Evolutionary conservation across 2,888 invertebrate species (phyloP).

Genomic region (Emmelina monodactyla): DNA sequence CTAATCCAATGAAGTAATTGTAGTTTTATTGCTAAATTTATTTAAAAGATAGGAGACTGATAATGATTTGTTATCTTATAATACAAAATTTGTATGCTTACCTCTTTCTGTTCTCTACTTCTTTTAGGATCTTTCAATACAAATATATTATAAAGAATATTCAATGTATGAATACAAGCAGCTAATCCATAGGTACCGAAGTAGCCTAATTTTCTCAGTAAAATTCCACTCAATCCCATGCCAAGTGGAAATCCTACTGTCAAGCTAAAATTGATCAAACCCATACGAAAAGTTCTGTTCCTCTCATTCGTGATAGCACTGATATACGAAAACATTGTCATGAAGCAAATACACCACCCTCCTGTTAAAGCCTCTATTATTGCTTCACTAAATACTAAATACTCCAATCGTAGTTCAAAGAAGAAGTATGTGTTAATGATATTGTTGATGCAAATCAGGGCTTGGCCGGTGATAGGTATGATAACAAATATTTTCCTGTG

Average conservation of each 20-base stretch:
- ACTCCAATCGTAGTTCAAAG: constrained; percentile 75
- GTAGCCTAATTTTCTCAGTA: constrained; percentile 74
- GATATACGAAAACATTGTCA: constrained; percentile 84
- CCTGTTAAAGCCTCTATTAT: constrained; percentile 78
- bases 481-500: constrained; percentile 77
- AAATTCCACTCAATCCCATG: constrained; percentile 80
- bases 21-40: no score
- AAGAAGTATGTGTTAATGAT: constrained; percentile 79
- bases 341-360: constrained; percentile 82
- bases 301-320: constrained; percentile 80
- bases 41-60: no score
- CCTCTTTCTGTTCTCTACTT: constrained; percentile 34
- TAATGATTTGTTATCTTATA: no score
- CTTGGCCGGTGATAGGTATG: constrained; percentile 74
- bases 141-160: constrained; percentile 72
- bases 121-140: constrained; percentile 69
- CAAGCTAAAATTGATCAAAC: constrained; percentile 83
- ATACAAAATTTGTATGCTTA: constrained; percentile 19
- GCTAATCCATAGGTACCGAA: constrained; percentile 79
- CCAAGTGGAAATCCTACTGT: constrained; percentile 90
- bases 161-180: constrained; percentile 69
- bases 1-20: no score
- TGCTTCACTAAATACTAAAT: constrained; percentile 75
- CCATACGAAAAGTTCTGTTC: constrained; percentile 81
- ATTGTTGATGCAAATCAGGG: constrained; percentile 73